phyloP scores from a whole-genome alignment of 2,888 invertebrate genomes.

The Mesopsocus fuscifrons region DNA sequence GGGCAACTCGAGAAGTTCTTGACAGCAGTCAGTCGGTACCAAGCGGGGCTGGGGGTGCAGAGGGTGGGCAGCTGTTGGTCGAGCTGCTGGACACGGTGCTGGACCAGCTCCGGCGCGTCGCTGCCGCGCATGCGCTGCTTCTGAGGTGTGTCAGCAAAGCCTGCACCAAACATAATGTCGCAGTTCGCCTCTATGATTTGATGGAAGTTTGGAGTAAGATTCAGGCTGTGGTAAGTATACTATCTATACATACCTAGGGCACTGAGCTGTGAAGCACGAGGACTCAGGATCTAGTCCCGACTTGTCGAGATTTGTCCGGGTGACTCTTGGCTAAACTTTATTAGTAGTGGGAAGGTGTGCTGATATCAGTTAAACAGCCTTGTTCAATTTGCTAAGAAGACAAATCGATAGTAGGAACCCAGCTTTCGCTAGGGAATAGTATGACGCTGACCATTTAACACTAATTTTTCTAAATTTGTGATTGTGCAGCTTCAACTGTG shows the following conservation, averaged over 20 bases:
- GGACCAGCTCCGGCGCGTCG: conserved; percentile 64
- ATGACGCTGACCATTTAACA: no score
- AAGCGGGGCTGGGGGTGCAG: conserved; percentile 15
- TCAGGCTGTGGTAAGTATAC: conserved; percentile 59
- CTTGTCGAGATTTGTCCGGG: no score
- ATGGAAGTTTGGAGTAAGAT: conserved; percentile 78
- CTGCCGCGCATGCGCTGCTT: conserved; percentile 52
- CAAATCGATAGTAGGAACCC: no score
- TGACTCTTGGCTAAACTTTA: no score
- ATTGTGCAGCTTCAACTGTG: conserved; percentile 55
- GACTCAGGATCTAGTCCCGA: no score
- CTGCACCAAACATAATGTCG: conserved; percentile 37
- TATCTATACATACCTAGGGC: no score
- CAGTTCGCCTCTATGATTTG: conserved; percentile 41
- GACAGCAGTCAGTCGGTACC: conserved; percentile 23
- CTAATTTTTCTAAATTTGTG: no score
- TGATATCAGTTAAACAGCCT: no score
- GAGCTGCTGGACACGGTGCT: conserved; percentile 56
- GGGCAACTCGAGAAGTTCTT: conserved; percentile 58
- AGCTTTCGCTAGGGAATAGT: no score
- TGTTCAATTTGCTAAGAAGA: no score
- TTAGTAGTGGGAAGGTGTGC: no score
- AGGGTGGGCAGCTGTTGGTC: conserved; percentile 28
- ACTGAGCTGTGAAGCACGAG: no score
- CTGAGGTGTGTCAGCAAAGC: conserved; percentile 40